Evolutionary conservation across 2,113 vertebrate species (phyloP), one percentile per base, ranked within the genome.

Genomic region (Galbula dea): DNA sequence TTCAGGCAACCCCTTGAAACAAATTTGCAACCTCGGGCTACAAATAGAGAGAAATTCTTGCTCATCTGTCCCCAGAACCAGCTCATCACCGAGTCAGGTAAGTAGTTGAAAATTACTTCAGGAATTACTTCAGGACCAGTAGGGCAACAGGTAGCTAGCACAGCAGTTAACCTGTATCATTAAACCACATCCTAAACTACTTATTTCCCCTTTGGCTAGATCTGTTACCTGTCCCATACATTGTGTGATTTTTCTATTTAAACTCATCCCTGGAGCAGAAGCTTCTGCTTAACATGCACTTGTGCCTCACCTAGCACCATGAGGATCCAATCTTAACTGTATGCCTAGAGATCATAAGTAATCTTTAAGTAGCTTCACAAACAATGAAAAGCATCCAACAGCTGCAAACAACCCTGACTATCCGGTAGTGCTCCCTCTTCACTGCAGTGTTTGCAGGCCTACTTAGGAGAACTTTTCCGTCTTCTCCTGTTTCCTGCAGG

Each of bases 401-500:
- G 43, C 67, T 71, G 37, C 67, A 36, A 85, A 61, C 16, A 37
- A 17, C 32, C 78, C 30, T 67, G 68, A 46, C 39, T 74, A 39
- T 39, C 89, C 51, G 48, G 48, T 13, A 89, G 85, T 2, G 3
- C 55, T 84, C 59, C 57, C 43, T 80, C 72, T 76, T 83, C 54
- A 24, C 61, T 57, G 65, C 79, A 85, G 48, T 26, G 83, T 95
- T 75, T 95, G 65, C 94, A 96, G 86, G 85, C 89, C 23, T 86
- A 86, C 83, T 93, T 88, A 87, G 86, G 79, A 88, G 79, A 96
- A 96, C 94, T 95, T 95, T 90, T 95, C 82, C 68, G 45, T 94
- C 87, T 81, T 94, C 95, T 91, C 63, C 91, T 95, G 85, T 61
- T 96, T 96, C 95, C 95, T 95, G 95, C 85, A 81, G 52, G 76